Percentiles rank a stretch among this genome's conserved stretches.
These are phyloP conservation scores for Pelecanus crispus DNA, from an alignment of 2,113 vertebrate genomes.

Conservation along the genomic window DNA sequence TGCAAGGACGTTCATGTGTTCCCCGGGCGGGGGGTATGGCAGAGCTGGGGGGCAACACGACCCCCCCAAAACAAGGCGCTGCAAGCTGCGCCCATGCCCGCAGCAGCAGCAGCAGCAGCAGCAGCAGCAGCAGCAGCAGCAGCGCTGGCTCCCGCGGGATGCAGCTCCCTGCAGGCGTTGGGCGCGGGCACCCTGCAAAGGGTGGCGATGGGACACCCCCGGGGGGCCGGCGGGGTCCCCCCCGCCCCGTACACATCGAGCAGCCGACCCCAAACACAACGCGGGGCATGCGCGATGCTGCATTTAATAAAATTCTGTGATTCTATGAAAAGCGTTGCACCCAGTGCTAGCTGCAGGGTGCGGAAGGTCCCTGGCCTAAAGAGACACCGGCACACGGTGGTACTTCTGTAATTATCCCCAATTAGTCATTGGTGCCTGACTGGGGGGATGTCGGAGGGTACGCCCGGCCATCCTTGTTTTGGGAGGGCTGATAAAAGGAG, in stretches of 20 bases:
- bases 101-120: fast-evolving
- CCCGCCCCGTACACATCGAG: fast-evolving
- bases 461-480: fast-evolving
- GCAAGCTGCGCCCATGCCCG: not conserved
- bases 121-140: fast-evolving
- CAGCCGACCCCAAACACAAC: not conserved
- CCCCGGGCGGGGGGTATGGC: not conserved
- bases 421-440: not conserved
- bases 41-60: not conserved
- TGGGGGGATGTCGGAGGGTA: not conserved
- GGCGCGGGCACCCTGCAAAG: fast-evolving
- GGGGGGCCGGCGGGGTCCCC: not conserved
- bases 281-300: fast-evolving
- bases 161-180: not conserved
- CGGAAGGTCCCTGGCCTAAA: not conserved
- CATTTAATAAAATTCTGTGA: fast-evolving
- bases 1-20: fast-evolving
- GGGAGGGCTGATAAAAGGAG: not conserved
- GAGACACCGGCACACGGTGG: fast-evolving
- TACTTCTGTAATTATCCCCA: not conserved
- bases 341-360: fast-evolving
- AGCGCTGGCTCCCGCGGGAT: not conserved
- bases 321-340: fast-evolving
- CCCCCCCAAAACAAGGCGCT: not conserved
- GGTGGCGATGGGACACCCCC: not conserved